A percentile compares a stretch with the other conserved stretches of the same genome.
Conservation (phyloP, 2,113 vertebrate species). For the Ictalurus punctatus region DNA sequence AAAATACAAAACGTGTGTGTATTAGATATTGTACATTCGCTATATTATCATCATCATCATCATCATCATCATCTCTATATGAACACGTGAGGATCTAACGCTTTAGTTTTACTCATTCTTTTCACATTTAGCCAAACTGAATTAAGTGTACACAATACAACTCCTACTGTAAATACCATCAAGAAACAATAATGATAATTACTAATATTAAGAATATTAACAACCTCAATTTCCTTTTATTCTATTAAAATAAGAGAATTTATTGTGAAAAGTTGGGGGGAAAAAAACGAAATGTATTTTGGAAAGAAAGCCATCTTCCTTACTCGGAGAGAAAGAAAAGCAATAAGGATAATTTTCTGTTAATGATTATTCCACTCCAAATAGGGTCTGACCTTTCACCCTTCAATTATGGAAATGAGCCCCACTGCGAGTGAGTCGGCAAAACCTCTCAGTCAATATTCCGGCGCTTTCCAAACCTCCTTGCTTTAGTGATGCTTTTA, state of each 20-base stretch:
- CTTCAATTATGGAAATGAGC: constrained; percentile 78
- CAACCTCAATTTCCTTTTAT: background rate
- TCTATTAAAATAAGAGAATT: background rate
- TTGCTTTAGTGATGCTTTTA: background rate
- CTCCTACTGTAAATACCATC: background rate
- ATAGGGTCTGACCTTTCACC: constrained; percentile 78
- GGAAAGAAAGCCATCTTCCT: background rate
- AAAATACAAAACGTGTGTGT: no score
- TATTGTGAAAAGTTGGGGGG: background rate
- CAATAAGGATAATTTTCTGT: constrained; percentile 76
- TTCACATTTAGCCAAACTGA: background rate
- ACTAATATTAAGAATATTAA: background rate
- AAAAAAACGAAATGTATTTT: background rate
- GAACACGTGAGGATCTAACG: background rate
- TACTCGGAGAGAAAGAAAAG: constrained; percentile 20
- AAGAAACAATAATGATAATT: background rate
- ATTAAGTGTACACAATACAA: background rate
- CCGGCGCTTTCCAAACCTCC: constrained; percentile 7
- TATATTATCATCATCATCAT: no score
- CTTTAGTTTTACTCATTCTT: background rate
- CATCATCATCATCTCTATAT: background rate
- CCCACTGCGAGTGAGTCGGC: constrained; percentile 63
- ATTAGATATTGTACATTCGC: background rate
- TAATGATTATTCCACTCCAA: constrained; percentile 77
- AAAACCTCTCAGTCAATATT: constrained; percentile 13